phyloP scores from a whole-genome alignment of 2,888 invertebrate genomes.

The Malacosoma neustria region DNA sequence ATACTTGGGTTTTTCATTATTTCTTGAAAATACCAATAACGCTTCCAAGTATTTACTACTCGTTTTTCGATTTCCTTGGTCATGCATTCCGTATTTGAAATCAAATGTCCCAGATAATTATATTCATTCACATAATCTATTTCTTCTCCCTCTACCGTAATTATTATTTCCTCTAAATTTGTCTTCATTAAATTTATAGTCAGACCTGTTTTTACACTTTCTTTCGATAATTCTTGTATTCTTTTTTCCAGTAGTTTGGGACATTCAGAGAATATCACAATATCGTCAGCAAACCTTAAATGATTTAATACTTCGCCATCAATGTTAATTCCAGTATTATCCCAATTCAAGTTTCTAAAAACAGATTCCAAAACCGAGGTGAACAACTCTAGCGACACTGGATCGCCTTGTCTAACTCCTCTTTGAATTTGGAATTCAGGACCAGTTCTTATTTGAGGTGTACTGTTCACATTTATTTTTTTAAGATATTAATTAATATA shows the following conservation, averaged over 20 bases:
- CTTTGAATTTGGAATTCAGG: background rate
- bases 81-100: background rate
- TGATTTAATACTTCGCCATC: conserved; percentile 5
- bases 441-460: background rate
- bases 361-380: conserved; percentile 2
- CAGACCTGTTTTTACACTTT: conserved; percentile 3
- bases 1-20: background rate
- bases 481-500: background rate
- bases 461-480: background rate
- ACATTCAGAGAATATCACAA: conserved; percentile 10
- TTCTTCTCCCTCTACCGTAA: background rate
- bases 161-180: background rate
- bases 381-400: background rate
- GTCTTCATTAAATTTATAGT: conserved; percentile 10
- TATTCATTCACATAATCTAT: background rate
- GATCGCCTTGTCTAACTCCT: conserved; percentile 1
- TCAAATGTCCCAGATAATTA: background rate
- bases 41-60: background rate
- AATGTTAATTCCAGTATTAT: conserved; percentile 3
- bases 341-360: conserved; percentile 8
- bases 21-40: background rate
- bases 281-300: conserved; percentile 9
- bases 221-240: conserved; percentile 10
- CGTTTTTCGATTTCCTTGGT: background rate
- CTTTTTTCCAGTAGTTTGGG: conserved; percentile 9